Conservation (phyloP, 1,140 invertebrate genomes). For the Micrasema longulum region DNA sequence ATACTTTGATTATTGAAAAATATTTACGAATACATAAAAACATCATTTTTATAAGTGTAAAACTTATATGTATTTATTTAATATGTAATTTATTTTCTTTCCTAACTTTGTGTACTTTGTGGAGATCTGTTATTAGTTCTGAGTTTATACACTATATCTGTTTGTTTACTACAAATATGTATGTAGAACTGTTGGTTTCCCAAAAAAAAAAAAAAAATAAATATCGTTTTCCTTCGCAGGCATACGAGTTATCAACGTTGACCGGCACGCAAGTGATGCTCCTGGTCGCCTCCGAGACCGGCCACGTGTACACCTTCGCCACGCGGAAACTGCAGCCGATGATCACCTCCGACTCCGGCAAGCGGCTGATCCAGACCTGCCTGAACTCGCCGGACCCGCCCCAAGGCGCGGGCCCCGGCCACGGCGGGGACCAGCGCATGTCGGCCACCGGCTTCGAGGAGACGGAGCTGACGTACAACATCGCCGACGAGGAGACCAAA, state of each 20-base stretch:
- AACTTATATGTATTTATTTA: no score
- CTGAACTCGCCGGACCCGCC: conserved; percentile 97
- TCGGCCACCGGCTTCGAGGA: conserved; percentile 98
- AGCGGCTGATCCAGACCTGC: conserved; percentile 98
- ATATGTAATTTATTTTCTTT: no score
- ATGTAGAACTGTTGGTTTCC: no score
- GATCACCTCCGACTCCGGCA: conserved; percentile 99
- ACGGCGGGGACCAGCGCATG: conserved; percentile 92
- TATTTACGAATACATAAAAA: no score
- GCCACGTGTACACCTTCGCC: conserved; percentile 99
- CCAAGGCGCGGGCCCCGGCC: conserved; percentile 75
- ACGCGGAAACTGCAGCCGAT: conserved; percentile 99
- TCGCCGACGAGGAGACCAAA: conserved; percentile 94
- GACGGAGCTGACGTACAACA: conserved; percentile 97
- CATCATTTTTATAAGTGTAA: no score
- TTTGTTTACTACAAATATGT: no score
- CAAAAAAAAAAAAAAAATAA: no score
- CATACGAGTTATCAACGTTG: conserved; percentile 98
- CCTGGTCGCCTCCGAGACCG: conserved; percentile 94
- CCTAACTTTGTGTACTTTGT: no score
- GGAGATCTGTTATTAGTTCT: no score
- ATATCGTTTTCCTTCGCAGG: conserved; percentile 73
- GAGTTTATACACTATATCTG: no score
- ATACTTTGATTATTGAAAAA: no score
- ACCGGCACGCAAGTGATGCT: conserved; percentile 99